A percentile compares a stretch with the other conserved stretches of the same genome.
These are phyloP conservation scores for Hyperopisus bebe DNA, from an alignment of 2,113 vertebrate genomes.

Conservation along the genomic window DNA sequence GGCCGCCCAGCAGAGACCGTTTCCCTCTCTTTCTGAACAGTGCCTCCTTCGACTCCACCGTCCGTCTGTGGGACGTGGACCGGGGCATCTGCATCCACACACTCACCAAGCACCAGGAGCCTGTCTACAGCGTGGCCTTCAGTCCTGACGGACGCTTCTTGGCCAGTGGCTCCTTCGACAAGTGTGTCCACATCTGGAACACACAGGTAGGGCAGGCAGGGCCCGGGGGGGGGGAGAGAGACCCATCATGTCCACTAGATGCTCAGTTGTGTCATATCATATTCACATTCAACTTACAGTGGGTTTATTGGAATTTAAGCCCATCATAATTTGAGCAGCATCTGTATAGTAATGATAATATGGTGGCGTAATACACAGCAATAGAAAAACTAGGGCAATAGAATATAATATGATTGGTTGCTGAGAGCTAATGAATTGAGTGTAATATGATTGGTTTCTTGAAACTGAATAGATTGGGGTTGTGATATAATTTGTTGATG, in stretches of 20 bases:
- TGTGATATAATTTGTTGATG: not conserved
- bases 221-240: not conserved
- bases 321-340: not conserved
- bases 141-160: slow-evolving; percentile 94
- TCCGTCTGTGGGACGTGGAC: slow-evolving; percentile 96
- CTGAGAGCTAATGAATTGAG: not conserved
- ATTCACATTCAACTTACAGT: not conserved
- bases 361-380: not conserved
- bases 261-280: no score
- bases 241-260: no score
- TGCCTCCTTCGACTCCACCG: slow-evolving; percentile 95
- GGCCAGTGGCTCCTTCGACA: slow-evolving; percentile 97
- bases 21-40: slow-evolving; percentile 48
- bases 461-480: not conserved
- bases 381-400: not conserved
- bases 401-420: not conserved
- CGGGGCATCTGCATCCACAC: slow-evolving; percentile 97
- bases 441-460: not conserved
- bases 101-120: slow-evolving; percentile 97
- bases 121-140: slow-evolving; percentile 98
- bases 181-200: slow-evolving; percentile 99
- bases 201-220: slow-evolving; percentile 75
- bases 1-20: not conserved
- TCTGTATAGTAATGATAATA: not conserved
- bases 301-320: not conserved